These are phyloP conservation scores for Drosophila ironensis DNA, from an alignment of 1,140 invertebrate genomes.

Conservation along the genomic window DNA sequence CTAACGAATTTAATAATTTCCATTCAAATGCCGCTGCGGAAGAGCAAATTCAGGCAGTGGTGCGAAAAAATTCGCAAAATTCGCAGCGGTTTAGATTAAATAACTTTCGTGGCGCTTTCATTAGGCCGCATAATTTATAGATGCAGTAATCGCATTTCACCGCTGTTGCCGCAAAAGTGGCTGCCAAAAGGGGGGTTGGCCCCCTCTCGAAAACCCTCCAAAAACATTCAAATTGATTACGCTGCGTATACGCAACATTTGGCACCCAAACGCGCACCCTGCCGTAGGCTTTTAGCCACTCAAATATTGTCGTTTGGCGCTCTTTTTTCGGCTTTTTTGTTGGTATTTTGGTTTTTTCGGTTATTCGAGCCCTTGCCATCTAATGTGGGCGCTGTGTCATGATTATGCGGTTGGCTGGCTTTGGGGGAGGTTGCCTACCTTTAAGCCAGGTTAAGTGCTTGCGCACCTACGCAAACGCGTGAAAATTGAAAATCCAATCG, in stretches of 20 bases:
- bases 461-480: conserved; percentile 42
- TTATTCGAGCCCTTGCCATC: conserved; percentile 18
- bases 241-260: conserved; percentile 71
- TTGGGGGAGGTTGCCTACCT: conserved; percentile 11
- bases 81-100: conserved; percentile 15
- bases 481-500: conserved; percentile 52
- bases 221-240: conserved; percentile 66
- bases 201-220: too few relatives aligned
- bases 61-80: conserved; percentile 20
- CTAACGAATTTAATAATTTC: conserved; percentile 58
- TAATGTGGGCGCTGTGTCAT: conserved; percentile 37
- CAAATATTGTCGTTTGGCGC: conserved; percentile 25
- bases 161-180: conserved; percentile 26
- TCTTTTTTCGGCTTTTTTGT: background rate
- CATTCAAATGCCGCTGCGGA: conserved; percentile 13
- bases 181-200: too few relatives aligned
- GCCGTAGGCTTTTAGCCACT: conserved; percentile 32
- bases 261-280: conserved; percentile 17
- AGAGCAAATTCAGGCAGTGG: conserved; percentile 18
- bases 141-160: conserved; percentile 38
- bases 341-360: conserved; percentile 1
- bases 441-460: conserved; percentile 51
- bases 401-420: conserved; percentile 44
- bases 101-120: conserved; percentile 12
- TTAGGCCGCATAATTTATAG: conserved; percentile 30